Base-by-base conservation (phyloP, 2,113 vertebrate species). In the Labrus mixtus region DNA sequence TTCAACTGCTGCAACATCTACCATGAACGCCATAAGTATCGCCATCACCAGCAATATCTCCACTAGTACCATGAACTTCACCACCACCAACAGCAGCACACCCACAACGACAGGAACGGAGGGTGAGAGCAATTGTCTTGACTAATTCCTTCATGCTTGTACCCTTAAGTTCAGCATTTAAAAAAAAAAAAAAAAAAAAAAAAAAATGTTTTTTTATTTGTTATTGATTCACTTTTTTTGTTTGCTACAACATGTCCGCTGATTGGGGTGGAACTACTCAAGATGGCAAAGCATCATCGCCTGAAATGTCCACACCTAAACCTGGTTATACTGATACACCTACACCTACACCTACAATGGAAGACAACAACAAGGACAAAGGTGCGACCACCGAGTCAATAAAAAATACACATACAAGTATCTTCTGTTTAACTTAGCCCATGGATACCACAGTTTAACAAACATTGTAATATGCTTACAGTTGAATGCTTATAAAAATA, bases 111-210 rank as follows among this genome's bases (percentile, higher is more conserved):
- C 33, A 46, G 6, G 1, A 2, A 10, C 10, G 1, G 17, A 0
- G 12, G 22, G 88, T 88, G 57, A 82, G 76, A 58, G 20, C 3
- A 33, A n/a, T 1, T 48, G 23, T 64, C 1, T 17, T 48, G 4
- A 7, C 4, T 20, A 41, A 9, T 41, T 9, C 11, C 39, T 9
- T 41, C 6, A 11, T 41, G 9, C 39, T 10, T 41, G 39, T 11
- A 45, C 43, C 13, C 12, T 2, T 45, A 4, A 45, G 13, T 15
- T 45, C 43, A 3, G 12, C 4, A 45, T 33, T 33, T 33, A 2
- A 1, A 33, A 33, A 33, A 33, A 29, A 41, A 41, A 41, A 41
- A 11, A 41, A 1, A 1, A 33, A 33, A 33, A 33, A 29, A 41
- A 41, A 41, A 41, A 11, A 41, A 1, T n/a, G n/a, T n/a, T n/a